Evolutionary conservation across 1,140 invertebrate genomes (phyloP).

Genomic region (Parapsyche elsis): DNA sequence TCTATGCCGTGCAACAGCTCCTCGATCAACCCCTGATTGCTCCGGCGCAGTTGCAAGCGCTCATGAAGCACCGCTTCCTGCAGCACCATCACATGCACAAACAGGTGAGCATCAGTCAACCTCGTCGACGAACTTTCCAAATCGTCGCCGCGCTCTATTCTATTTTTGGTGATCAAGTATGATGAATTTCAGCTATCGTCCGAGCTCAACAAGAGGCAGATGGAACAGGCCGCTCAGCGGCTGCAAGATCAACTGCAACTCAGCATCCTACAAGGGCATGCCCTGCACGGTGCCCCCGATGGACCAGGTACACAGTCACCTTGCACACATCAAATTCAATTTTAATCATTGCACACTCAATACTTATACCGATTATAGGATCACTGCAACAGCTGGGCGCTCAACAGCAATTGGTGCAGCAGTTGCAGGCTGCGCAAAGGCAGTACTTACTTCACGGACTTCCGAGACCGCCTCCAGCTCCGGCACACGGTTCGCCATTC

Average conservation of each 20-base stretch:
- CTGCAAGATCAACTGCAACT: conserved; percentile 66
- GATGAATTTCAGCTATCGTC: conserved; percentile 48
- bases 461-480: conserved; percentile 64
- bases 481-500: conserved; percentile 58
- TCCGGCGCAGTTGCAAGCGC: conserved; percentile 62
- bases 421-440: conserved; percentile 65
- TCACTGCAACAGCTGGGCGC: conserved; percentile 63
- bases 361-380: conserved; percentile 20
- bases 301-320: conserved; percentile 43
- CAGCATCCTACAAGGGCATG: conserved; percentile 63
- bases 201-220: conserved; percentile 57
- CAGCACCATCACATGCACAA: conserved; percentile 68
- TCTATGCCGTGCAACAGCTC: conserved; percentile 64
- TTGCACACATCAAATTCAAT: background rate
- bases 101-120: conserved; percentile 58
- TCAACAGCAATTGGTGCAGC: conserved; percentile 66
- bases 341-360: background rate
- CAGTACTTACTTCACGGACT: conserved; percentile 67
- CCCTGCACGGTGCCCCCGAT: conserved; percentile 60
- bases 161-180: background rate
- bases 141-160: background rate
- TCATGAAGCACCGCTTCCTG: conserved; percentile 66
- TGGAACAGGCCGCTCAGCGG: conserved; percentile 62
- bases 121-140: background rate
- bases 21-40: conserved; percentile 61